phyloP scores from a whole-genome alignment of 2,797 vertebrate genomes.

The Carduelis carduelis region DNA sequence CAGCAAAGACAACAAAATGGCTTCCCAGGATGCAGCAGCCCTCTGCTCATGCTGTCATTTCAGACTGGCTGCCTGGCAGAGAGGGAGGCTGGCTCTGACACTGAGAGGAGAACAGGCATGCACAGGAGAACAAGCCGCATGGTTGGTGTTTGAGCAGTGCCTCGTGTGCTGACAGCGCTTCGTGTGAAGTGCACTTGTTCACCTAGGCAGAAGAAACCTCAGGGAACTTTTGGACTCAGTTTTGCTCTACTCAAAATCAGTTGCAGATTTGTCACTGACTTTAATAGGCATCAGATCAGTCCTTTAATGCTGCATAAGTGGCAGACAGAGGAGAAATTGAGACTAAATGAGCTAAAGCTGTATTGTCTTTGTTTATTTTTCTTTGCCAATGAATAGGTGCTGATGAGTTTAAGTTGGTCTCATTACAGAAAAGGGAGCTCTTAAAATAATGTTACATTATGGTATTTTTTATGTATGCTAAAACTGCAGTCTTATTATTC shows the following conservation, averaged over 20 bases:
- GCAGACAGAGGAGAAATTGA: not conserved
- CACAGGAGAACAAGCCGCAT: not conserved
- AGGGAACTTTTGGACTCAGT: not conserved
- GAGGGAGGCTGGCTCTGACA: not conserved
- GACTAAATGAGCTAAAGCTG: not conserved
- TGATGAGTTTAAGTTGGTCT: not conserved
- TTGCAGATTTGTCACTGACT: constrained; percentile 11
- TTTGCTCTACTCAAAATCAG: not conserved
- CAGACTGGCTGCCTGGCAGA: not conserved
- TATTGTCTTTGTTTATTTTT: constrained; percentile 29
- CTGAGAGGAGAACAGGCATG: not conserved
- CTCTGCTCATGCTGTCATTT: not conserved
- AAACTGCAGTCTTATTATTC: not conserved
- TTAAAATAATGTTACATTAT: not conserved
- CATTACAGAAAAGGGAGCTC: not conserved
- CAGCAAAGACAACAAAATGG: not conserved
- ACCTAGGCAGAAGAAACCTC: constrained; percentile 3
- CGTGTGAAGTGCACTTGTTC: not conserved
- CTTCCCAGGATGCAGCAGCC: not conserved
- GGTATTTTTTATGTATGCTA: not conserved
- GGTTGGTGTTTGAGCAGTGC: not conserved
- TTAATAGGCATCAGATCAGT: not conserved
- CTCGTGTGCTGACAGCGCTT: not conserved
- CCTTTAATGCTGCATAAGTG: not conserved
- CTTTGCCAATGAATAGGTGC: not conserved